These are phyloP conservation scores for Cheilosia vulpina DNA, from an alignment of 2,888 invertebrate genomes.

Conservation along the genomic window DNA sequence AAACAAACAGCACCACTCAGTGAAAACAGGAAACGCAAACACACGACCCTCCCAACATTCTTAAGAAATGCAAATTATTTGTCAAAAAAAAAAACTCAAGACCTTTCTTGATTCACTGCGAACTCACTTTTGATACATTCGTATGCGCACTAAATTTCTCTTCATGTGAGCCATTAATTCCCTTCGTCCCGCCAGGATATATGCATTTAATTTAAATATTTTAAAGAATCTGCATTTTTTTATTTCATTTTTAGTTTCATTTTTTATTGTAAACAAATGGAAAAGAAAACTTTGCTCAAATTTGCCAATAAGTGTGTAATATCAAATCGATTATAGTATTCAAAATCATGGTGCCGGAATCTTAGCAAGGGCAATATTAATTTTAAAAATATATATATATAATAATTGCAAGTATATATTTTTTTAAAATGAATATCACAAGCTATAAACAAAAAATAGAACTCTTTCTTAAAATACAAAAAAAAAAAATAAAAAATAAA, in stretches of 20 bases:
- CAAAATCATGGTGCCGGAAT: slow-evolving; percentile 78
- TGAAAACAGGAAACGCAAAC: slow-evolving; percentile 37
- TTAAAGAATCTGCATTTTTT: slow-evolving; percentile 63
- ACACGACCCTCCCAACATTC: slow-evolving; percentile 1
- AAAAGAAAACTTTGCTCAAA: slow-evolving; percentile 52
- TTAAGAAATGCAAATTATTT: neutral
- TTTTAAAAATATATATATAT: slow-evolving; percentile 73
- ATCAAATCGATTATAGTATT: slow-evolving; percentile 65
- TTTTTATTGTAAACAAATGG: slow-evolving; percentile 48
- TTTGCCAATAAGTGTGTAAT: slow-evolving; percentile 71
- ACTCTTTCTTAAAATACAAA: slow-evolving; percentile 34
- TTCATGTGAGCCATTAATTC: slow-evolving; percentile 67
- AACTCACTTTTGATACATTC: slow-evolving; percentile 5
- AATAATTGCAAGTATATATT: slow-evolving; percentile 61
- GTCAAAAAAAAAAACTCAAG: slow-evolving; percentile 8
- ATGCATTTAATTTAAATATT: slow-evolving; percentile 72
- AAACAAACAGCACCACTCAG: slow-evolving; percentile 33
- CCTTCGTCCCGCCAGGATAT: slow-evolving; percentile 56
- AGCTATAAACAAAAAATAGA: slow-evolving; percentile 51
- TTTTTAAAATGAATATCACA: slow-evolving; percentile 68
- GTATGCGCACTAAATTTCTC: slow-evolving; percentile 54
- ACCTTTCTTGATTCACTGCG: slow-evolving; percentile 25
- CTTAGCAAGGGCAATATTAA: slow-evolving; percentile 78
- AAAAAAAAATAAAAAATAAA: slow-evolving; percentile 16
- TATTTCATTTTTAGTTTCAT: slow-evolving; percentile 24